These are phyloP conservation scores for Melanostigma gelatinosum DNA, from an alignment of 2,113 vertebrate species.

Conservation along the genomic window DNA sequence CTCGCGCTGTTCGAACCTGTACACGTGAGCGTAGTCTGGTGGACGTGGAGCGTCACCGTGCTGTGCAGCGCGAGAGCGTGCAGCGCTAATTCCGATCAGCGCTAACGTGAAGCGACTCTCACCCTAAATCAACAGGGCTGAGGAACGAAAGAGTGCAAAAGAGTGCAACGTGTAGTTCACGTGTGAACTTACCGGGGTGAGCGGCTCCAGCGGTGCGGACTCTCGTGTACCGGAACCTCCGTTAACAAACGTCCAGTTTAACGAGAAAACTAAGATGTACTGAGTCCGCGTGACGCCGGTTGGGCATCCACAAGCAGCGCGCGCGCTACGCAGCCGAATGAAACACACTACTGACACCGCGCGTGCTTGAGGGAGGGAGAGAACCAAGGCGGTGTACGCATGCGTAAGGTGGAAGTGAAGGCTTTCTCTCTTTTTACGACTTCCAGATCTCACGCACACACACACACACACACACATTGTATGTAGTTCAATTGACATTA, in stretches of 20 bases:
- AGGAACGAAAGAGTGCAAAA: too few species aligned
- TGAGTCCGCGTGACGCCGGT: background rate
- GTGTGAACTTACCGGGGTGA: constrained; percentile 14
- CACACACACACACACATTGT: too few species aligned
- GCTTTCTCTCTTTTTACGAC: background rate
- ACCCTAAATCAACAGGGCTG: background rate
- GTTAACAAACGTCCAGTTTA: background rate
- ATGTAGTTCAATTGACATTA: too few species aligned
- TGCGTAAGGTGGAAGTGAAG: constrained; percentile 47
- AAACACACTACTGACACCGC: background rate
- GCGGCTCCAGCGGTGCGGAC: background rate
- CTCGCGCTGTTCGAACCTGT: fast-evolving
- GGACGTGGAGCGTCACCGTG: background rate
- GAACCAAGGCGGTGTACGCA: constrained; percentile 27
- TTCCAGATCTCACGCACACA: too few species aligned
- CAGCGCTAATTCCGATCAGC: background rate
- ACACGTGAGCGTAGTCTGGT: background rate
- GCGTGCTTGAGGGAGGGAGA: background rate
- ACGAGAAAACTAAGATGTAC: background rate
- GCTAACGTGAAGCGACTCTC: background rate
- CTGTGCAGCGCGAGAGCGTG: background rate
- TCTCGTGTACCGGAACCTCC: background rate
- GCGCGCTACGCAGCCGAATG: background rate
- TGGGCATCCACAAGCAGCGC: constrained; percentile 10
- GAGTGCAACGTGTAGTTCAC: fast-evolving